A percentile compares a stretch with the other conserved stretches of the same genome.
Evolutionary conservation across 2,797 vertebrate genomes (phyloP).

Genomic region (Phalanger gymnotis): DNA sequence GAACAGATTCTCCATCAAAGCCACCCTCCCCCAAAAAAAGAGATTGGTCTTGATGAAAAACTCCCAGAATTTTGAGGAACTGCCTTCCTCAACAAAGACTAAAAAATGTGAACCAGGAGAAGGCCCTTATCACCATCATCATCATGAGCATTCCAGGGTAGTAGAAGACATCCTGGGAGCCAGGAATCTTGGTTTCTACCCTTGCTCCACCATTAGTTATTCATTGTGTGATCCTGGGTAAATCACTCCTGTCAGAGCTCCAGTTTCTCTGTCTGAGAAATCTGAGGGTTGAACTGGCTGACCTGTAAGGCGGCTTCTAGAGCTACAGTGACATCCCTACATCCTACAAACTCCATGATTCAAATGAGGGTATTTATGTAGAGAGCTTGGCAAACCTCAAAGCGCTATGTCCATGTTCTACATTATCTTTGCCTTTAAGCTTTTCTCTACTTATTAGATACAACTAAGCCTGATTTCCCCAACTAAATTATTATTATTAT

Average conservation of each 20-base stretch:
- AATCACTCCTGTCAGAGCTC: background rate
- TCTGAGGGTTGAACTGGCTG: background rate
- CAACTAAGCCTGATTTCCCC: background rate
- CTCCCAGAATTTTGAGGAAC: background rate
- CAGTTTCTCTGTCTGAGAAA: background rate
- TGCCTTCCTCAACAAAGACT: background rate
- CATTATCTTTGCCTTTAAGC: background rate
- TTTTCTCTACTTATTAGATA: background rate
- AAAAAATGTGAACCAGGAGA: background rate
- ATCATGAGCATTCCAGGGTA: background rate
- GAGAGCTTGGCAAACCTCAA: background rate
- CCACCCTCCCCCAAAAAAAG: background rate
- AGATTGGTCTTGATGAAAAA: background rate
- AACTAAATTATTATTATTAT: background rate
- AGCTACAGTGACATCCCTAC: background rate
- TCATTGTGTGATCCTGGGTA: background rate
- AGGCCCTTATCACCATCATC: background rate
- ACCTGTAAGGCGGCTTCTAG: background rate
- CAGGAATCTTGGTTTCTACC: background rate
- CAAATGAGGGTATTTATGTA: background rate
- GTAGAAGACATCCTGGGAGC: background rate
- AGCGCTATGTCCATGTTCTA: background rate
- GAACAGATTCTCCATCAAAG: background rate
- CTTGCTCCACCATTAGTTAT: background rate
- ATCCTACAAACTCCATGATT: background rate